phyloP scores from a whole-genome alignment of 2,113 vertebrate species.

The Notarius lentiginosus region DNA sequence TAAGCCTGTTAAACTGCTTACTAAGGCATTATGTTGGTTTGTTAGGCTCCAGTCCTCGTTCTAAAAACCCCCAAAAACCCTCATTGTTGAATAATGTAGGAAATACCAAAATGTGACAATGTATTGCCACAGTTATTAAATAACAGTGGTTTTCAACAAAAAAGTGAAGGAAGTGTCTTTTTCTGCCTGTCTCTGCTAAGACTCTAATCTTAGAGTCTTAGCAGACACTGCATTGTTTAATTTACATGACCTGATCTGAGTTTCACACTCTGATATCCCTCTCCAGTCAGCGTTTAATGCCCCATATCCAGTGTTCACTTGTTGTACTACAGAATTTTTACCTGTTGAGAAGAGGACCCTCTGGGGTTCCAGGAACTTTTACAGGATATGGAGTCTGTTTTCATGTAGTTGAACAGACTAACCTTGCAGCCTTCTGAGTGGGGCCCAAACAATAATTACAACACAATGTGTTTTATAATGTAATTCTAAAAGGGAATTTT shows the following conservation, averaged over 20 bases:
- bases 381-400: not conserved
- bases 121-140: not conserved
- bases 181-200: conserved; percentile 40
- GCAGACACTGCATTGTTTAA: conserved; percentile 51
- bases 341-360: conserved; percentile 40
- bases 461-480: not conserved
- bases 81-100: not conserved
- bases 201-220: conserved; percentile 29
- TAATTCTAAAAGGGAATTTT: not conserved
- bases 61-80: not conserved
- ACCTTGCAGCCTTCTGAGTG: too few relatives aligned
- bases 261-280: conserved; percentile 57
- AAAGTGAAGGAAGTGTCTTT: conserved; percentile 24
- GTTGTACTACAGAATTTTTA: conserved; percentile 55
- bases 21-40: not conserved
- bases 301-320: conserved; percentile 54
- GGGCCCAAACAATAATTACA: not conserved
- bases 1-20: not conserved
- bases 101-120: not conserved
- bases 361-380: conserved; percentile 16
- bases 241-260: conserved; percentile 52
- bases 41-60: not conserved
- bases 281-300: conserved; percentile 55
- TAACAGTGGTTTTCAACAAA: not conserved
- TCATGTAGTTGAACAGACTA: not conserved